phyloP scores from a whole-genome alignment of 2,888 invertebrate species.

The Bugula neritina region DNA sequence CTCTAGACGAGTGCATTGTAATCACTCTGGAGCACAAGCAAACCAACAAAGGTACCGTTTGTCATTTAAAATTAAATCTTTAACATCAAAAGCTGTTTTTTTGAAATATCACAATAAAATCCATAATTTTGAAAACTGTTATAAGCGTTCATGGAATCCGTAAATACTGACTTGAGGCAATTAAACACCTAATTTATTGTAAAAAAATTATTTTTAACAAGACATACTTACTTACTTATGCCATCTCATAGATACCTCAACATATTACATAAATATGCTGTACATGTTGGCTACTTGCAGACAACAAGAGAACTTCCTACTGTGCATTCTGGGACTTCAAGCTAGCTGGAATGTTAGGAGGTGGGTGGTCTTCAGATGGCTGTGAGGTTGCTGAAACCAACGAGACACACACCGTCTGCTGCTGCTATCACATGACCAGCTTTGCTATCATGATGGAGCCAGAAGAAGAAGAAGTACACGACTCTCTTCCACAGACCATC shows the following conservation, averaged over 20 bases:
- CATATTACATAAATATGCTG: no score
- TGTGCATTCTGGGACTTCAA: slow-evolving; percentile 25
- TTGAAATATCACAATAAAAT: no score
- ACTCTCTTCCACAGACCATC: not conserved
- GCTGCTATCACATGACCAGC: slow-evolving; percentile 26
- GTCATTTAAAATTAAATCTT: no score
- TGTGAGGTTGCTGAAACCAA: not conserved
- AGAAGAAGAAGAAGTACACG: not conserved
- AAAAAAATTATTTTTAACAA: no score
- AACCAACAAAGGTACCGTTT: not conserved
- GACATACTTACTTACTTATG: no score
- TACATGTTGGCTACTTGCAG: slow-evolving; percentile 3
- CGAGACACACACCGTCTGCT: slow-evolving; percentile 26
- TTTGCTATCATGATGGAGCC: slow-evolving; percentile 26
- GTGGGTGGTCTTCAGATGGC: slow-evolving; percentile 9
- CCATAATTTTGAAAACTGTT: no score
- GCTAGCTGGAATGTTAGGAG: not conserved
- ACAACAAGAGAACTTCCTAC: slow-evolving; percentile 1
- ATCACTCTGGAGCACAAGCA: slow-evolving; percentile 24
- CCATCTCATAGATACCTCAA: no score
- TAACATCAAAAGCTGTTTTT: no score
- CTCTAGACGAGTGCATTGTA: not conserved
- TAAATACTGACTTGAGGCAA: no score
- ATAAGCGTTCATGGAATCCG: no score
- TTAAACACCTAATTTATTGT: no score